These are phyloP conservation scores for Piaya cayana DNA, from an alignment of 2,113 vertebrate species.

Conservation along the genomic window DNA sequence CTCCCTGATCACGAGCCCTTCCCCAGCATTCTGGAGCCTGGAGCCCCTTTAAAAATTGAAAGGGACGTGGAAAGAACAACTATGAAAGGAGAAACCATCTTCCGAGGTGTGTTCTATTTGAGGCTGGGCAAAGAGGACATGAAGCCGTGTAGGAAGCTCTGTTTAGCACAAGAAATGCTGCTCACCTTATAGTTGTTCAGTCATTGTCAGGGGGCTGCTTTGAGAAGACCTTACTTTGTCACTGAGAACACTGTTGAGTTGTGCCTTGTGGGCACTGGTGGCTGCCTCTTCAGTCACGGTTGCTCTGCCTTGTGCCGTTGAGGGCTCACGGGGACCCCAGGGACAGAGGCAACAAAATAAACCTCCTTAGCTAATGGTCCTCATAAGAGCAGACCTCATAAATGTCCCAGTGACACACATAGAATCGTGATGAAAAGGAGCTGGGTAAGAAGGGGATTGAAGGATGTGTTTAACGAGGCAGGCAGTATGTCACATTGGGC, in stretches of 20 bases:
- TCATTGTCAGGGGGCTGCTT: neutral
- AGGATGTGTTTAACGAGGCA: neutral
- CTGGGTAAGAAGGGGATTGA: neutral
- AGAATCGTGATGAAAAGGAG: neutral
- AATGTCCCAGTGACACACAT: neutral
- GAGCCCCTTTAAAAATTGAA: no score
- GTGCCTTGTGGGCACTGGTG: fast-evolving
- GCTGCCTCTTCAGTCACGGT: neutral
- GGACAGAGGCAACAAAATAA: neutral
- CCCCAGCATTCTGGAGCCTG: no score
- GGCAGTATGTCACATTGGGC: neutral
- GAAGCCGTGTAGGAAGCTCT: neutral
- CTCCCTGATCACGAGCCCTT: no score
- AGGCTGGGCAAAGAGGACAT: neutral
- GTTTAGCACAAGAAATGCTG: neutral
- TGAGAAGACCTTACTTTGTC: neutral
- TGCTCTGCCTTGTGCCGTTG: neutral
- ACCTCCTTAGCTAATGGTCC: neutral
- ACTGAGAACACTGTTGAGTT: fast-evolving
- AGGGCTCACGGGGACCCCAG: neutral
- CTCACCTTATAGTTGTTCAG: neutral
- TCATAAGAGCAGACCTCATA: neutral
- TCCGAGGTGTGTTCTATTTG: neutral
- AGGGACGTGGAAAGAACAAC: no score
- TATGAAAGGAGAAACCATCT: fast-evolving